These are phyloP conservation scores for Troides helena DNA, from an alignment of 2,888 invertebrate genomes.

Conservation along the genomic window DNA sequence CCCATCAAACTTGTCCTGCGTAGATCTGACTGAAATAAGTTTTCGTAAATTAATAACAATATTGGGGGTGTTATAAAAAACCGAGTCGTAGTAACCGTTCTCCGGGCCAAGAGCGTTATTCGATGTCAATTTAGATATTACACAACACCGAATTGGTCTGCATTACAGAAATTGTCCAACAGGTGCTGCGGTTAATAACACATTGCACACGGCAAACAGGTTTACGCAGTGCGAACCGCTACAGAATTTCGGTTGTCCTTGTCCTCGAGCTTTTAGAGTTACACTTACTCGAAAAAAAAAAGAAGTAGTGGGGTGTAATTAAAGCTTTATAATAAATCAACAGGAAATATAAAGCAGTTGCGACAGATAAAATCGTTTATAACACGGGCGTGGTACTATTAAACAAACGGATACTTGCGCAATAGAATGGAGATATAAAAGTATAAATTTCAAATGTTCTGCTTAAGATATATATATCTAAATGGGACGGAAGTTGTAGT, in stretches of 20 bases:
- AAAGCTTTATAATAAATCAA: constrained; percentile 25
- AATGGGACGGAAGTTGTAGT: background rate
- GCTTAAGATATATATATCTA: background rate
- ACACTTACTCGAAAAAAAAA: constrained; percentile 24
- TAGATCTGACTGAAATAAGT: no score
- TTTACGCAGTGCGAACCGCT: constrained; percentile 18
- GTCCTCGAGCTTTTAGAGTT: constrained; percentile 31
- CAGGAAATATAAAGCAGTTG: constrained; percentile 29
- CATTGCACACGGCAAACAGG: constrained; percentile 33
- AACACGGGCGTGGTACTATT: constrained; percentile 1
- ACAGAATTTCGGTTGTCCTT: constrained; percentile 32
- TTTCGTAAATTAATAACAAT: no score
- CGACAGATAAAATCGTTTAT: constrained; percentile 9
- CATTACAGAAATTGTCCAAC: constrained; percentile 37
- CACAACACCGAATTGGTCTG: constrained; percentile 34
- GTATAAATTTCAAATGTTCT: background rate
- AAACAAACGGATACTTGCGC: constrained; percentile 14
- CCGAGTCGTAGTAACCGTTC: background rate
- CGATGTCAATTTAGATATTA: constrained; percentile 26
- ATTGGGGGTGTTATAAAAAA: background rate
- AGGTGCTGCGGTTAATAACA: constrained; percentile 34
- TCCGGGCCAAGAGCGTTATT: constrained; percentile 3
- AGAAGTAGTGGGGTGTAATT: constrained; percentile 22
- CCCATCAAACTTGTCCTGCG: no score
- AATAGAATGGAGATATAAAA: constrained; percentile 6